Evolutionary conservation across 37 sponge, comb jelly and placozoan genomes (phyloP), one percentile per base, ranked within the genome.

Genomic region (Tethya wilhelma): DNA sequence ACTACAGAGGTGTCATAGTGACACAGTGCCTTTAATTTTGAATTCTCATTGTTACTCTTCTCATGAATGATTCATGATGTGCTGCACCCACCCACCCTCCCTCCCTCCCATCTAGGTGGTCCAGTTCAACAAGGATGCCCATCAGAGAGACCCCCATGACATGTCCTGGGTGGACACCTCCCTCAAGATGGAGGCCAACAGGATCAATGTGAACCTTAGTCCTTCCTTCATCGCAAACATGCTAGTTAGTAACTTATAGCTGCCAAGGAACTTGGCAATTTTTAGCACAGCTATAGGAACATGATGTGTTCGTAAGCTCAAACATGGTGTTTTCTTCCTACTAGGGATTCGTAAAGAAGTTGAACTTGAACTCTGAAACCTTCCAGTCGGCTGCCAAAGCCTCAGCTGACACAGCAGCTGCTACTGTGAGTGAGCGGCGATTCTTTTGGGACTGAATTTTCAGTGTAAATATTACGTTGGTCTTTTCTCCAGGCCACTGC

Each of bases 341-440:
- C 41, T 56, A 87, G 88, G 77, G 55, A 29, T 88, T 88, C 77
- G 77, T 75, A 30, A 34, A 76, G 78, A 17, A 67, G 29, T 65
- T 88, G 46, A 43, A 88, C 32, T 46, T 88, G 30, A 74, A 82
- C 38, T 7, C 44, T 38, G 55, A 63, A 29, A 55, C 46, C 32
- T 26, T 82, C 46, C 44, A 69, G 45, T 23, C 49, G 7, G 88
- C 88, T 37, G 83, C 83, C 39, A 69, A 33, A 40, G 83, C 88
- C 2, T 82, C 88, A 68, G 83, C 88, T 39, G 77, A 60, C 34
- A 88, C 82, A 26, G 88, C 88, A 22, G 60, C 77, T 19, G 83
- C 69, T 20, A 81, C 88, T 19, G 88, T 88, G 62, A 88, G 58
- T 34, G 2, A 56, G 34, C 28, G n/a, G n/a, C n/a, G n/a, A 14